Evolutionary conservation across 1,140 invertebrate species (phyloP).

Genomic region (Lordiphosa clarofinis): DNA sequence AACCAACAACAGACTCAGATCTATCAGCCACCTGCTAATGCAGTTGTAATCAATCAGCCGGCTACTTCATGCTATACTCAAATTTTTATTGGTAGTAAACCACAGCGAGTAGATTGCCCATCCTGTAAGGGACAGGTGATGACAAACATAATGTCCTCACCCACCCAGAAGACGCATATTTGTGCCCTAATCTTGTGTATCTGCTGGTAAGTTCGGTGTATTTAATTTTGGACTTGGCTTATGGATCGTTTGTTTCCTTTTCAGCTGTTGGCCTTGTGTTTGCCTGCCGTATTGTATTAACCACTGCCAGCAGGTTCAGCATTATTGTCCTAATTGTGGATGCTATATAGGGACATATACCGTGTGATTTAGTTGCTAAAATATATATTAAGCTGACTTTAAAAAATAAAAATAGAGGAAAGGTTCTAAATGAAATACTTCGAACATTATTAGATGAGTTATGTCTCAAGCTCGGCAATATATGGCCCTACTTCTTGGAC

Average conservation of each 20-base stretch:
- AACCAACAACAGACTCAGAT: slow-evolving; percentile 13
- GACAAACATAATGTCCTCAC: slow-evolving; percentile 80
- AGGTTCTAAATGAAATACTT: no score
- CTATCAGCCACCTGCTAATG: slow-evolving; percentile 12
- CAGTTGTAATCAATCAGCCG: slow-evolving; percentile 80
- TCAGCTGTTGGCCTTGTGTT: slow-evolving; percentile 83
- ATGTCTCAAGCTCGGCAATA: no score
- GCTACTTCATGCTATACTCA: slow-evolving; percentile 16
- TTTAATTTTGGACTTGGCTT: not conserved
- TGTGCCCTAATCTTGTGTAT: slow-evolving; percentile 82
- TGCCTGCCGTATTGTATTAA: slow-evolving; percentile 85
- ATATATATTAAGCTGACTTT: not conserved
- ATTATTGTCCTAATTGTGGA: slow-evolving; percentile 85
- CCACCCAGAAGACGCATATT: slow-evolving; percentile 82
- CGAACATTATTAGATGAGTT: no score
- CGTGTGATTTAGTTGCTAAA: slow-evolving; percentile 18
- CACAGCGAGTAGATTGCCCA: slow-evolving; percentile 81
- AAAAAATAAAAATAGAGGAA: not conserved
- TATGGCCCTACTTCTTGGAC: no score
- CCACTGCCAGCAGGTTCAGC: slow-evolving; percentile 83
- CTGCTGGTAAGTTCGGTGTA: slow-evolving; percentile 29
- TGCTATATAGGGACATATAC: slow-evolving; percentile 82
- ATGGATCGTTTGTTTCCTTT: not conserved
- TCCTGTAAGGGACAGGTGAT: slow-evolving; percentile 81
- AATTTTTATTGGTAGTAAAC: slow-evolving; percentile 77